Base-by-base conservation (phyloP, 2,888 invertebrate genomes). In the Lochmaea crataegi region DNA sequence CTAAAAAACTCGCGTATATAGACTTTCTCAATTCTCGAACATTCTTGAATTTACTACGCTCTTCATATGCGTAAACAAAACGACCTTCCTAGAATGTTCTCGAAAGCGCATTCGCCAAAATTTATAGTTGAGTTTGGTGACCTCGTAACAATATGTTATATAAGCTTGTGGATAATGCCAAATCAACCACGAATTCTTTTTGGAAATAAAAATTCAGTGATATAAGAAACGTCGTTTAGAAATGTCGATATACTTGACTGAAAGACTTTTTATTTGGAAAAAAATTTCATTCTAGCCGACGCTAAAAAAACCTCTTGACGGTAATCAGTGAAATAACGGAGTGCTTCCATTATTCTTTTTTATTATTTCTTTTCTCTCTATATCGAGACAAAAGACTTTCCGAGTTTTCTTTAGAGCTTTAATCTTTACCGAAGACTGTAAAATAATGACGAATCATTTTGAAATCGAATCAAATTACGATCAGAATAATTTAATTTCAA, bases 261-360 rank as follows among this genome's bases (percentile, higher is more conserved):
- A 58, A 32, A n/a, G 58, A 14, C 32, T 32, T 58, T 58, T 58
- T 7, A 32, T 26, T 58, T 5, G 5, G 32, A 32, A 32, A 32
- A 32, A 32, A 14, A 58, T 58, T 58, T 14, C n/a, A 26, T 14
- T 58, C 32, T 32, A 26, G 18, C 32, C 32, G 26, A 26, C 58
- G 58, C 6, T 5, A 32, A 58, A 58, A 58, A 58, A 58, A 58
- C 32, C 6, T 26, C 32, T 58, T 5, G 58, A 32, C 12, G 32
- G 56, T 64, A 68, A 68, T 68, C 60, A 68, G 60, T 51, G 48
- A 68, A 61, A 68, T 45, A 68, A 51, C 60, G 51, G 60, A 68
- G 60, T 60, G 68, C 48, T 68, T 60, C 60, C 48, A 60, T 68
- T 48, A 68, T 38, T 68, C 60, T 68, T 60, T 58, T 68, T 51